Conservation (phyloP, 2,113 vertebrate species). For the Lontra canadensis region DNA sequence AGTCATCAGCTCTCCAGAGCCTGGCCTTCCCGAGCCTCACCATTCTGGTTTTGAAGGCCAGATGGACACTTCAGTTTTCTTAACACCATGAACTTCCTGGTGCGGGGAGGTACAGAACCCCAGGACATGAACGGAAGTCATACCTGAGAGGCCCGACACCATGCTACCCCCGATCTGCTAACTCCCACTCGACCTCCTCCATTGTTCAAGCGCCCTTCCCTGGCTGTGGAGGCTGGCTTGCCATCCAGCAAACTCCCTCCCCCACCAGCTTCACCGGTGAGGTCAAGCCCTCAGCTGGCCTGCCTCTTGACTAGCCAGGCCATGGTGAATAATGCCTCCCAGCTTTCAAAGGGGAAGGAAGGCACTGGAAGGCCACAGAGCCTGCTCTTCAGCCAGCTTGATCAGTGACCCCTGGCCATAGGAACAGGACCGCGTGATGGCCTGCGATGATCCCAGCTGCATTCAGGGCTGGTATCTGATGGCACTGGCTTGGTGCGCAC, state of each 20-base stretch:
- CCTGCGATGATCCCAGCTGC: neutral
- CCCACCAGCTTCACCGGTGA: neutral
- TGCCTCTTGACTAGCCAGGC: neutral
- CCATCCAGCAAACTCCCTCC: neutral
- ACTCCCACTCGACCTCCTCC: neutral
- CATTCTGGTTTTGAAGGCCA: neutral
- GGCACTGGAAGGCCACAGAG: neutral
- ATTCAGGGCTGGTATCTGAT: neutral
- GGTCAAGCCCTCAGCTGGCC: neutral
- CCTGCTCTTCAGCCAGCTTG: neutral
- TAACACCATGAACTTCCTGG: neutral
- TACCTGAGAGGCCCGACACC: neutral
- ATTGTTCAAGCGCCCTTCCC: neutral
- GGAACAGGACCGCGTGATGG: neutral
- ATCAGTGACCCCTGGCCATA: neutral
- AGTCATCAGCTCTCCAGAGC: neutral
- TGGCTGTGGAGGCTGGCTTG: fast-evolving
- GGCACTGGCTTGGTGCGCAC: neutral
- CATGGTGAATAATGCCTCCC: neutral
- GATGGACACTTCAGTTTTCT: neutral
- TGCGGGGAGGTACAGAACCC: neutral
- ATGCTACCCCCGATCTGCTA: neutral
- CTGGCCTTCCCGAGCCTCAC: neutral
- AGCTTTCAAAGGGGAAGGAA: neutral
- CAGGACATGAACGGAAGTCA: neutral